Base-by-base conservation (phyloP, 1,140 invertebrate species). In the Himalopsyche phryganea region DNA sequence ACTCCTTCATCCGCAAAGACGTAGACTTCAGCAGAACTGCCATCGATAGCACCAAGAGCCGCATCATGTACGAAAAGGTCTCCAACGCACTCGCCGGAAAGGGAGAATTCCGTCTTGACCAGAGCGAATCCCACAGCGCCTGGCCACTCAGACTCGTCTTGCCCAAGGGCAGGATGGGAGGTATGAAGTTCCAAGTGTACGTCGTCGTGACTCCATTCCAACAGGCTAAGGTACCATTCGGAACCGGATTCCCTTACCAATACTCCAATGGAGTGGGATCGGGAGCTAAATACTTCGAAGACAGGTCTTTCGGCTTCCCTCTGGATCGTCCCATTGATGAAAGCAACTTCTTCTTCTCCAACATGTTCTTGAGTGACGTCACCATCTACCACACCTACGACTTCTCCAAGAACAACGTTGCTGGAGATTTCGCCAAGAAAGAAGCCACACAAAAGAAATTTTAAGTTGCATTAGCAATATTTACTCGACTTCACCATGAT, bases 341-440 rank as follows among this genome's bases (percentile, higher is more conserved):
- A 52, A 75, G 75, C 44, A 68, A 74, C 64, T 84, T 83, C 74
- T 73, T 79, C 67, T 80, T 82, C 19, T 75, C 76, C 20, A 88
- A 88, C 74, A 83, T 86, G 70, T 82, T 80, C 69, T 82, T 83
- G 70, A 70, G 79, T 28, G 85, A 86, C 63, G 76, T 88, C 17
- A 69, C 74, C 51, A 82, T 88, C 52, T 85, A 79, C 72, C 81
- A 84, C 60, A 9, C 9, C 23, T 28, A 9, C 9, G 23, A 28
- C 23, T 28, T n/a, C n/a, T n/a, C 3, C 23, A 28, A 28, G 23
- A 28, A 3, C 23, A 28, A 28, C 23, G 23, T 28, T 28, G 23
- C 9, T 28, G 23, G 23, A 28, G 23, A 28, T 3, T 28, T 5
- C 23, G 23, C 9, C 23, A 3, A 28, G 4, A 3, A 28, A n/a